Percentiles rank a stretch among this genome's conserved stretches.
Evolutionary conservation across 2,113 vertebrate species (phyloP).

Genomic region (Acanthisitta chloris): DNA sequence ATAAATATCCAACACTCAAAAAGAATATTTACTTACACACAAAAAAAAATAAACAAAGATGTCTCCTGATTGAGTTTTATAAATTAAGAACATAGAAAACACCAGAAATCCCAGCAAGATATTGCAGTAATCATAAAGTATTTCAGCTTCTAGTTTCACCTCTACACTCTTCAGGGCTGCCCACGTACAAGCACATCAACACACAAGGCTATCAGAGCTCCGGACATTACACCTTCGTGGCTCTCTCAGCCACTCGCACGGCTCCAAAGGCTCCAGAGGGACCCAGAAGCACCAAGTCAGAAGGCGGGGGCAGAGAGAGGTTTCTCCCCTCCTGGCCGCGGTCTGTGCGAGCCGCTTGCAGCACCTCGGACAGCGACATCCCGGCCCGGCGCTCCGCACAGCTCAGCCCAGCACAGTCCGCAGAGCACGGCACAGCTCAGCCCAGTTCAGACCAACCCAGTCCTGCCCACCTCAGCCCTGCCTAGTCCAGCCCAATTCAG

Average conservation of each 20-base stretch:
- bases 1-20: background rate
- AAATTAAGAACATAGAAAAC: background rate
- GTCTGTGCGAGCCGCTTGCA: background rate
- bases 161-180: background rate
- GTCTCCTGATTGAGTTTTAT: background rate
- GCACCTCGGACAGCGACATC: slow-evolving; percentile 20
- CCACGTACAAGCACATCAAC: background rate
- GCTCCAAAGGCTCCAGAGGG: background rate
- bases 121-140: background rate
- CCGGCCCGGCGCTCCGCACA: fast-evolving
- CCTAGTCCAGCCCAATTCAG: too few relatives aligned
- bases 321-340: fast-evolving
- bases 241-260: background rate
- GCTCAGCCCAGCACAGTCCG: fast-evolving
- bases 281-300: background rate
- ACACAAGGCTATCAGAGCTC: background rate
- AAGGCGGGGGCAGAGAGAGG: background rate
- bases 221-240: background rate
- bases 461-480: background rate
- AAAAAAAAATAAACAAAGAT: background rate
- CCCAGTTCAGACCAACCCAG: fast-evolving
- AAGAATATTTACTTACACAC: background rate
- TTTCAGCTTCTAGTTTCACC: background rate
- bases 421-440: fast-evolving
- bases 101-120: background rate